phyloP scores from a whole-genome alignment of 2,888 invertebrate species.

The Exocentrus adspersus region DNA sequence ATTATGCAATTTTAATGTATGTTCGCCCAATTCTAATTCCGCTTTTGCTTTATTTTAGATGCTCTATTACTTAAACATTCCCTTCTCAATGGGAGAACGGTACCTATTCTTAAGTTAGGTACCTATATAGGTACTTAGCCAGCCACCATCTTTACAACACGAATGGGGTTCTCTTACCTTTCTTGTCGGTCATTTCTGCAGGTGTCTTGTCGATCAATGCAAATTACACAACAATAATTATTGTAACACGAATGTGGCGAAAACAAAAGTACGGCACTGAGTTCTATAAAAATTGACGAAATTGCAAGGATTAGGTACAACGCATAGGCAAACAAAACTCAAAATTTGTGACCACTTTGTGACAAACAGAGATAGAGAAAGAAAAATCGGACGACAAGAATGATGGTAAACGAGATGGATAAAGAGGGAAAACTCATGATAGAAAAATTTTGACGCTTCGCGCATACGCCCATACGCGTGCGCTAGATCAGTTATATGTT shows the following conservation, averaged over 20 bases:
- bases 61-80: slow-evolving; percentile 28
- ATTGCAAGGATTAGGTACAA: slow-evolving; percentile 33
- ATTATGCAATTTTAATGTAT: slow-evolving; percentile 56
- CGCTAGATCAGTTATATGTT: too few species aligned
- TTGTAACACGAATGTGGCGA: slow-evolving; percentile 35
- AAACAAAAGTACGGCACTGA: slow-evolving; percentile 40
- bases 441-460: neutral
- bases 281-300: slow-evolving; percentile 24
- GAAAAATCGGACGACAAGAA: slow-evolving; percentile 31
- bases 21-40: slow-evolving; percentile 42
- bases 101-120: slow-evolving; percentile 33
- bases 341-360: slow-evolving; percentile 39
- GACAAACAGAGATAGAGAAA: too few species aligned
- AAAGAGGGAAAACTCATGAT: neutral
- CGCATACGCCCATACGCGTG: too few species aligned
- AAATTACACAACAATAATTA: slow-evolving; percentile 34
- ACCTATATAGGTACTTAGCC: too few species aligned
- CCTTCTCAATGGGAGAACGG: slow-evolving; percentile 27
- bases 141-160: slow-evolving; percentile 43
- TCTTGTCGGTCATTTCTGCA: slow-evolving; percentile 54
- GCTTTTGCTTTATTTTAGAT: slow-evolving; percentile 25
- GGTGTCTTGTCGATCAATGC: slow-evolving; percentile 35
- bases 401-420: slow-evolving; percentile 28
- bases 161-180: slow-evolving; percentile 50
- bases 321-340: slow-evolving; percentile 41